phyloP scores from a whole-genome alignment of 2,888 invertebrate species.

The Actias luna region DNA sequence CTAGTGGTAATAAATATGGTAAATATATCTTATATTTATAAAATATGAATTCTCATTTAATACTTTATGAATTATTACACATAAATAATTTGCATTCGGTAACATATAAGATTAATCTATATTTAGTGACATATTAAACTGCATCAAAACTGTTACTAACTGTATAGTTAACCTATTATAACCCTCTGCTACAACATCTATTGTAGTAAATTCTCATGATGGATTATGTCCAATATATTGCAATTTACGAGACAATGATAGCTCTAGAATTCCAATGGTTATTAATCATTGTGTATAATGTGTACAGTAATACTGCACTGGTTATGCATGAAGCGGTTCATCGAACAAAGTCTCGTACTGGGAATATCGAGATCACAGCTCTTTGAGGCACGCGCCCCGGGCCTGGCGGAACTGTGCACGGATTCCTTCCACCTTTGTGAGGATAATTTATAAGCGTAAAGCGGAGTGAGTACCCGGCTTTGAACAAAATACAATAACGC shows the following conservation, averaged over 20 bases:
- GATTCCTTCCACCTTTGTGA: slow-evolving; percentile 48
- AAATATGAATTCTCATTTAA: too few species aligned
- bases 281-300: neutral
- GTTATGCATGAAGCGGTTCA: slow-evolving; percentile 36
- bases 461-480: slow-evolving; percentile 16
- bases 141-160: too few species aligned
- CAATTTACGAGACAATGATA: neutral
- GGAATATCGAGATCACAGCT: slow-evolving; percentile 66
- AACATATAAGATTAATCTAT: too few species aligned
- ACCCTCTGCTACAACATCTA: too few species aligned
- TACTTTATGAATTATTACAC: too few species aligned
- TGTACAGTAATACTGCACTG: neutral
- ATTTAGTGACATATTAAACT: too few species aligned
- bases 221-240: neutral
- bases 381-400: slow-evolving; percentile 58
- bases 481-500: slow-evolving; percentile 4
- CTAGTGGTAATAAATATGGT: too few species aligned
- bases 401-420: slow-evolving; percentile 51
- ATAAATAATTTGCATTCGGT: too few species aligned
- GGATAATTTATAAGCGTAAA: slow-evolving; percentile 38
- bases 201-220: too few species aligned
- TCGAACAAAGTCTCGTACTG: slow-evolving; percentile 45
- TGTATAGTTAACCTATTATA: too few species aligned
- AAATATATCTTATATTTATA: too few species aligned
- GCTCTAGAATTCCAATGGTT: neutral